Conservation (phyloP, 1,140 invertebrate genomes). For the Caenorhabditis tropicalis region DNA sequence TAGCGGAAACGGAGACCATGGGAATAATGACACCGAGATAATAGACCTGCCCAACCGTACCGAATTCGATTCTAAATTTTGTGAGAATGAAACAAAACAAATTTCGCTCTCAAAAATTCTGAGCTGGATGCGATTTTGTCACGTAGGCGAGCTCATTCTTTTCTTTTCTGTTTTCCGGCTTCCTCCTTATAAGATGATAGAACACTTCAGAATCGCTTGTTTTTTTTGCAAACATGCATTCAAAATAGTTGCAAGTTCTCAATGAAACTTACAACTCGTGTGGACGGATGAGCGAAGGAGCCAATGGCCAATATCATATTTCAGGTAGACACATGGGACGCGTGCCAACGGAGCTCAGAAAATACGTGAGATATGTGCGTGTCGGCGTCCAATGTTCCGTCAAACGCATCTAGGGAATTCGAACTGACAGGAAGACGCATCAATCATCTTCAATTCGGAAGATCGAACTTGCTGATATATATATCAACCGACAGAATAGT, state of each 20-base stretch:
- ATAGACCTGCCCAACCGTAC: constrained; percentile 23
- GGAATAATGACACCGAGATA: constrained; percentile 22
- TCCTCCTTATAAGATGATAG: neutral
- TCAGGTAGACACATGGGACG: neutral
- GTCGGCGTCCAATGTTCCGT: constrained; percentile 7
- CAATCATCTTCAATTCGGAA: constrained; percentile 11
- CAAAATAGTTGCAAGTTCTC: neutral
- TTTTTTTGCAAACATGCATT: neutral
- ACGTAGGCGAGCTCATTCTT: neutral
- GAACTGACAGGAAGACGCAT: constrained; percentile 24
- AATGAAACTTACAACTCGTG: neutral
- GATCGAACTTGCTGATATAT: constrained; percentile 39
- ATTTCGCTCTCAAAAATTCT: neutral
- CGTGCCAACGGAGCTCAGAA: neutral
- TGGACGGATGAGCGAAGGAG: neutral
- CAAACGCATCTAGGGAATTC: constrained; percentile 43
- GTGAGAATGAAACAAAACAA: neutral
- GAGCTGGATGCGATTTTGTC: neutral
- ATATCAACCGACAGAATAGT: neutral
- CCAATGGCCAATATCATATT: neutral
- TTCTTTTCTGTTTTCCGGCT: neutral
- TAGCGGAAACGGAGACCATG: constrained; percentile 23
- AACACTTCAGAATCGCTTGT: neutral
- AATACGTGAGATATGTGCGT: neutral
- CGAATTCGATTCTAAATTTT: neutral